These are phyloP conservation scores for Palythoa caribaeorum DNA, from an alignment of 92 coral and sea anemone species.

Conservation along the genomic window DNA sequence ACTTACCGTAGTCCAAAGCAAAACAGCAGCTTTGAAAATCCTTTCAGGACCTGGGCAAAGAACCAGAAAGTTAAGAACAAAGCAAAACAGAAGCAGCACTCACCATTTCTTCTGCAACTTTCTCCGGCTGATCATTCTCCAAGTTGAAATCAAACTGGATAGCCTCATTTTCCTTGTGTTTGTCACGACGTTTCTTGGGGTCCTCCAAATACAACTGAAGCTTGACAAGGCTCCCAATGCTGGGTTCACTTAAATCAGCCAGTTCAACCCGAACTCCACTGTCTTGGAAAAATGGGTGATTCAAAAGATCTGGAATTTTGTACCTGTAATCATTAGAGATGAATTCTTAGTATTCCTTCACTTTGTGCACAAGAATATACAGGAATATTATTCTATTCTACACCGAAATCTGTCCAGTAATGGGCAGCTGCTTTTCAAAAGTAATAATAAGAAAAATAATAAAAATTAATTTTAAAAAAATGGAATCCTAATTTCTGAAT, in stretches of 20 bases:
- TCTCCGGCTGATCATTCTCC: conserved; percentile 91
- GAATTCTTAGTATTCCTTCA: neutral
- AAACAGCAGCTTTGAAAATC: conserved; percentile 31
- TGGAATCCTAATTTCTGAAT: too few species aligned
- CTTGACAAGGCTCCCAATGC: conserved; percentile 77
- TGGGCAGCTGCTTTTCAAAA: too few species aligned
- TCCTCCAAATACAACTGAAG: conserved; percentile 87
- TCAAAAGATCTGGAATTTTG: conserved; percentile 84
- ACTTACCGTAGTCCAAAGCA: conserved; percentile 37
- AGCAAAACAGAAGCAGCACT: conserved; percentile 35
- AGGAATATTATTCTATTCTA: too few species aligned
- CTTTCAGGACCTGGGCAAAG: conserved; percentile 5
- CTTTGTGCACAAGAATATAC: neutral
- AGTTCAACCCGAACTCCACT: conserved; percentile 91
- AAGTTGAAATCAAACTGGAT: conserved; percentile 97
- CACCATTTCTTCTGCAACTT: conserved; percentile 96
- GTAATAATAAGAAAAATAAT: too few species aligned
- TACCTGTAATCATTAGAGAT: conserved; percentile 63
- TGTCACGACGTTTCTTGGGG: conserved; percentile 94
- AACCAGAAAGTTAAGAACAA: conserved; percentile 38
- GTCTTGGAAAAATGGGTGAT: conserved; percentile 96
- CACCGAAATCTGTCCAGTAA: too few species aligned
- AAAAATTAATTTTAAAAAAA: too few species aligned
- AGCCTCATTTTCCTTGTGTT: conserved; percentile 97
- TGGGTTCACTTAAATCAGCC: conserved; percentile 67